Conservation (phyloP, 2,113 vertebrate genomes). For the Nyctereutes procyonoides region DNA sequence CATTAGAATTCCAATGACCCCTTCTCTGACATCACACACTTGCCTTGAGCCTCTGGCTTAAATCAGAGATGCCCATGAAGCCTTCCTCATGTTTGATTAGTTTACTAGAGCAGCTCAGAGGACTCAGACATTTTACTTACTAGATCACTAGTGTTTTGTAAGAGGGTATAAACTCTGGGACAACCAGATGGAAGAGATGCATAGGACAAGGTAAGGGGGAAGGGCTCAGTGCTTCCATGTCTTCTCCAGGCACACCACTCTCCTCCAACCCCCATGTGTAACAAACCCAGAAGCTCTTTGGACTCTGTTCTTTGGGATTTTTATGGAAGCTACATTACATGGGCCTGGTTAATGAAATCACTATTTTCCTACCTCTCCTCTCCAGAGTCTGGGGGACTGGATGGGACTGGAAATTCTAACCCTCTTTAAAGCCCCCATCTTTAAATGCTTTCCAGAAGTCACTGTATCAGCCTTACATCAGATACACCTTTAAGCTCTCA, state of each 20-base stretch:
- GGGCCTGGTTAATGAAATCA: background rate
- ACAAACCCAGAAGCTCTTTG: background rate
- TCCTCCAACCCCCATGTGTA: background rate
- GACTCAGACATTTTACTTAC: background rate
- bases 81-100: background rate
- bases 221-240: background rate
- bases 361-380: background rate
- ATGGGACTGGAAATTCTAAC: background rate
- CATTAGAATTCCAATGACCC: background rate
- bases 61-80: background rate
- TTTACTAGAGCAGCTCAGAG: background rate
- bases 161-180: background rate
- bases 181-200: background rate
- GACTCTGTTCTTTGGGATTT: background rate
- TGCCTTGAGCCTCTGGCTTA: background rate
- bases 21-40: background rate
- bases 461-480: background rate
- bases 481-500: background rate
- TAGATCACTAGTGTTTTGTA: background rate
- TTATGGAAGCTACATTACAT: background rate
- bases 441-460: background rate
- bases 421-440: background rate
- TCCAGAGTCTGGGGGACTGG: background rate
- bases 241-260: background rate
- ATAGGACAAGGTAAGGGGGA: background rate